A percentile compares a stretch with the other conserved stretches of the same genome.
Conservation (phyloP, 2,797 vertebrate genomes). For the Notamacropus eugenii region DNA sequence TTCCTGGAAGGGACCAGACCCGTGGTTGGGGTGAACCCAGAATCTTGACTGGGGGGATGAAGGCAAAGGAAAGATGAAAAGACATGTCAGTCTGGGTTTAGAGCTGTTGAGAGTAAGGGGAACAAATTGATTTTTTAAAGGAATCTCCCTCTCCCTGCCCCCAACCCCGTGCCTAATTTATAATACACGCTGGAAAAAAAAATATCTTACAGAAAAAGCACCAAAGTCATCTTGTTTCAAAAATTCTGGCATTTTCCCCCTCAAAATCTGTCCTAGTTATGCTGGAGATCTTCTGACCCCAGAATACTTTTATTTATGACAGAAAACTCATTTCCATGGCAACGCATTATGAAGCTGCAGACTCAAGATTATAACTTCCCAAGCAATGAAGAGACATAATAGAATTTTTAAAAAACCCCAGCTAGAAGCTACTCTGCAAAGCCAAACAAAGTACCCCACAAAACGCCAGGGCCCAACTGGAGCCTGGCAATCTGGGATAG, state of each 20-base stretch:
- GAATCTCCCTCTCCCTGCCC: background rate
- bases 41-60: background rate
- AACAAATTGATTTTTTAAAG: background rate
- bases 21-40: background rate
- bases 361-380: conserved; percentile 83
- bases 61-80: background rate
- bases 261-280: conserved; percentile 84
- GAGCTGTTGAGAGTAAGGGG: background rate
- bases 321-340: conserved; percentile 88
- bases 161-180: background rate
- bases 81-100: background rate
- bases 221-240: conserved; percentile 70
- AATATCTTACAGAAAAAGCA: conserved; percentile 54
- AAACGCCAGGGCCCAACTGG: conserved; percentile 50
- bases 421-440: conserved; percentile 63
- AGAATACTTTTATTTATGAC: conserved; percentile 88
- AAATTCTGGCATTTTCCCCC: conserved; percentile 78
- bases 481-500: background rate
- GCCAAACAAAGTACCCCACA: conserved; percentile 61
- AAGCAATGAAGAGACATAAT: conserved; percentile 77
- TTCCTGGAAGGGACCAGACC: background rate
- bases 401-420: conserved; percentile 63
- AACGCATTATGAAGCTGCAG: conserved; percentile 85
- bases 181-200: conserved; percentile 6
- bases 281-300: conserved; percentile 85